Percentiles rank a stretch among this genome's conserved stretches.
Conservation (phyloP, 2,888 invertebrate species). For the Dioctria linearis region DNA sequence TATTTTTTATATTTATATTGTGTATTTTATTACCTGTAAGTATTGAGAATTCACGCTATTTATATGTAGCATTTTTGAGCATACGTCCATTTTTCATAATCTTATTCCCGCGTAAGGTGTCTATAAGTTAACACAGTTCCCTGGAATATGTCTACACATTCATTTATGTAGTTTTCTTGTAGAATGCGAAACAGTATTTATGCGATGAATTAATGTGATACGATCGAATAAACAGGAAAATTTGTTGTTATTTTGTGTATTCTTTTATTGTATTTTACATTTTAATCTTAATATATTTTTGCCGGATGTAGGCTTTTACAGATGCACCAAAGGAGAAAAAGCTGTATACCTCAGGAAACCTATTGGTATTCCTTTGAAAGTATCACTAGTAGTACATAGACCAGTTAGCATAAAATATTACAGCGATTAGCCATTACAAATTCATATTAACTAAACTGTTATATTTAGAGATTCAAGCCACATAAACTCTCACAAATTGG, state of each 20-base stretch:
- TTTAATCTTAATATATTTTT: too few species aligned
- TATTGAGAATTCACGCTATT: background rate
- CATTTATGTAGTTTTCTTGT: background rate
- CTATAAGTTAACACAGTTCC: too few species aligned
- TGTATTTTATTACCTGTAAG: background rate
- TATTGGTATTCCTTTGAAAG: background rate
- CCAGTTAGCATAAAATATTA: too few species aligned
- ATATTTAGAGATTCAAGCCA: too few species aligned
- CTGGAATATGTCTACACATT: background rate
- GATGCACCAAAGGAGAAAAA: background rate
- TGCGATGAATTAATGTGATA: background rate
- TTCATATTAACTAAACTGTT: too few species aligned
- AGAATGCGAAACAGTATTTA: conserved; percentile 7
- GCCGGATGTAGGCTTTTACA: background rate
- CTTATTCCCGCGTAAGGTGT: too few species aligned
- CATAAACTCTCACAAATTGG: too few species aligned
- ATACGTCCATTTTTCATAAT: too few species aligned
- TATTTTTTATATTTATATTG: too few species aligned
- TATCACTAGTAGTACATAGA: too few species aligned
- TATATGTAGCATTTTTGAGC: background rate
- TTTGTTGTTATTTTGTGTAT: background rate
- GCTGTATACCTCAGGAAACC: background rate
- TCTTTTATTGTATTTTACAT: too few species aligned
- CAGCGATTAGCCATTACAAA: too few species aligned
- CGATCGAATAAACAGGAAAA: background rate